Percentiles rank a stretch among this genome's conserved stretches.
phyloP scores from a whole-genome alignment of 2,888 invertebrate genomes.

The Protonemura montana region DNA sequence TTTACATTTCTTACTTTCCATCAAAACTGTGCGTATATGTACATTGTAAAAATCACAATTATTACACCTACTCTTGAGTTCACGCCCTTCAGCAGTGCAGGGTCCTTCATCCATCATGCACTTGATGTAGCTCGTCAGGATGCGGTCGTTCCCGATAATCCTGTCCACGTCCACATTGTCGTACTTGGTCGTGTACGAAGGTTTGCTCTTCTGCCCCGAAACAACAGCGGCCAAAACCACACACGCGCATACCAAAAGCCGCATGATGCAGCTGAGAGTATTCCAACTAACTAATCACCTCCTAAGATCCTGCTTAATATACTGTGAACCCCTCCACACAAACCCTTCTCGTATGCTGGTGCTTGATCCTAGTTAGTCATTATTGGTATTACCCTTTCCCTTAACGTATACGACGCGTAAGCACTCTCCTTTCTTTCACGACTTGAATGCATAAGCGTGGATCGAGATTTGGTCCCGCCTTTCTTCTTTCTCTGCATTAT shows the following conservation, averaged over 20 bases:
- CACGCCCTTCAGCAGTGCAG: conserved; percentile 67
- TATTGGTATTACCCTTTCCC: conserved; percentile 13
- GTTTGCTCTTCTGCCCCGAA: conserved; percentile 51
- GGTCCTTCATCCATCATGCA: conserved; percentile 69
- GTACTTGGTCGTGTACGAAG: conserved; percentile 61
- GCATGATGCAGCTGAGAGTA: background rate
- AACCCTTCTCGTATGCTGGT: background rate
- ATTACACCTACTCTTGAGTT: conserved; percentile 65
- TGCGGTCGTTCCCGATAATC: conserved; percentile 64
- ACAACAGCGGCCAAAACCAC: conserved; percentile 51
- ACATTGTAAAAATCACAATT: no score
- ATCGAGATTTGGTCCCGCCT: background rate
- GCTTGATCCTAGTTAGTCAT: background rate
- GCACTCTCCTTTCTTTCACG: conserved; percentile 24
- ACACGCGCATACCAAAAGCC: conserved; percentile 47
- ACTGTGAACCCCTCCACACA: background rate
- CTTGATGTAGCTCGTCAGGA: conserved; percentile 67
- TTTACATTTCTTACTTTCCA: no score
- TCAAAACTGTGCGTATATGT: no score
- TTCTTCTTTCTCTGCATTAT: conserved; percentile 7
- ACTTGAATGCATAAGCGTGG: conserved; percentile 8
- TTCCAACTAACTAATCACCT: background rate
- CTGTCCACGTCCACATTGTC: conserved; percentile 67
- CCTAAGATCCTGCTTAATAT: background rate
- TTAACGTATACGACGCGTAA: background rate